Conservation (phyloP, 2,797 vertebrate species). For the Channa striata region DNA sequence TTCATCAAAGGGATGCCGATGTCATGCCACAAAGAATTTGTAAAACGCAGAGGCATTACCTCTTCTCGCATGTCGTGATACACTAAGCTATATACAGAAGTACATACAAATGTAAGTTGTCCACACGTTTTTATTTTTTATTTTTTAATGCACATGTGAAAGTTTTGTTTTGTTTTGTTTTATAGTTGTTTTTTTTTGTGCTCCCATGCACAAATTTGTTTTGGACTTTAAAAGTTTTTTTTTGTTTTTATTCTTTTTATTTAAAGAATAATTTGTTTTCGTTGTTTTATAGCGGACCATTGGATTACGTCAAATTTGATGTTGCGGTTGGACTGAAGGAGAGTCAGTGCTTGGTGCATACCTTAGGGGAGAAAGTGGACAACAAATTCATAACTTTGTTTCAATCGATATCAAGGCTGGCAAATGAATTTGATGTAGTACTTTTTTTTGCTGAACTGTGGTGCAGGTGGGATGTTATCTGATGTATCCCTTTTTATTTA, state of each 20-base stretch:
- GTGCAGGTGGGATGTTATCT: constrained; percentile 82
- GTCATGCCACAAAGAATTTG: constrained; percentile 39
- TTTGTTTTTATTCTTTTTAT: constrained; percentile 81
- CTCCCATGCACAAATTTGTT: constrained; percentile 81
- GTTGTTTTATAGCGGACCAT: constrained; percentile 84
- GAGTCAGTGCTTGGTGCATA: constrained; percentile 64
- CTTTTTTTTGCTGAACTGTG: constrained; percentile 77
- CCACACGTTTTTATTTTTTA: constrained; percentile 42
- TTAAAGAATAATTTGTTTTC: constrained; percentile 85
- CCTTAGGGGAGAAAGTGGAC: constrained; percentile 68
- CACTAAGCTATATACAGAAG: constrained; percentile 42
- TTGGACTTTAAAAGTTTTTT: constrained; percentile 89
- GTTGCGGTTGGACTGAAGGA: constrained; percentile 68
- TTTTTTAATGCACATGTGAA: constrained; percentile 32
- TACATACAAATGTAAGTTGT: constrained; percentile 52
- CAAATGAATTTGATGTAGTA: constrained; percentile 70
- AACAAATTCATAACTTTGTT: constrained; percentile 74
- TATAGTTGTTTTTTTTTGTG: constrained; percentile 76
- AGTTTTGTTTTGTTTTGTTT: constrained; percentile 56
- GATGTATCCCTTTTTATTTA: constrained; percentile 83
- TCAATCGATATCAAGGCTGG: constrained; percentile 73
- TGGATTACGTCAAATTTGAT: constrained; percentile 69
- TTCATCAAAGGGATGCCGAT: constrained; percentile 20
- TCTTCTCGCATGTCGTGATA: constrained; percentile 36
- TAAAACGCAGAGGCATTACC: constrained; percentile 39